These are phyloP conservation scores for Gavia stellata DNA, from an alignment of 2,113 vertebrate genomes.

Conservation along the genomic window DNA sequence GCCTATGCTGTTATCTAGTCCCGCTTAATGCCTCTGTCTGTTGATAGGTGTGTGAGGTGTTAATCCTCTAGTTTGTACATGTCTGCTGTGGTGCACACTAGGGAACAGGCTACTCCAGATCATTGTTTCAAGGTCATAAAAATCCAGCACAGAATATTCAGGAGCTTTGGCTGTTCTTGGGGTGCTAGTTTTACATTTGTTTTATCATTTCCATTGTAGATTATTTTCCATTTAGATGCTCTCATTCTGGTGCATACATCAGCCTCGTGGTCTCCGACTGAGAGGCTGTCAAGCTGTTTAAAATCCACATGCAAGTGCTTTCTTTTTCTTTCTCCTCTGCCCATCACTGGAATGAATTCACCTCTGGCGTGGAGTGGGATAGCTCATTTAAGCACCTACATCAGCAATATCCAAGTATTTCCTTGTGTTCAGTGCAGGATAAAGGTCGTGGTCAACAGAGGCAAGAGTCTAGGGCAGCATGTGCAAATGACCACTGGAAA, in stretches of 20 bases:
- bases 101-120: constrained; percentile 12
- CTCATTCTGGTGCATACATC: background rate
- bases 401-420: background rate
- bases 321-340: background rate
- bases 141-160: constrained; percentile 5
- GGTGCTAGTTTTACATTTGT: background rate
- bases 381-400: background rate
- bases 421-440: background rate
- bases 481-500: background rate
- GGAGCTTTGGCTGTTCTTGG: background rate
- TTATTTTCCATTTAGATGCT: background rate
- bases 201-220: background rate
- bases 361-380: background rate
- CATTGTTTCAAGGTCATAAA: constrained; percentile 59
- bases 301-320: background rate
- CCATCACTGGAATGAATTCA: background rate
- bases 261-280: background rate
- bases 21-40: constrained; percentile 56
- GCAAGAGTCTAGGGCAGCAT: background rate
- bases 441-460: background rate
- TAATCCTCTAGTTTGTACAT: constrained; percentile 57
- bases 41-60: constrained; percentile 68
- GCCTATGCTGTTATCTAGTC: constrained; percentile 65
- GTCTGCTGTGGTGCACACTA: background rate
- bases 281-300: background rate